A percentile compares a stretch with the other conserved stretches of the same genome.
Evolutionary conservation across 2,113 vertebrate genomes (phyloP).

Genomic region (Pholis gunnellus): DNA sequence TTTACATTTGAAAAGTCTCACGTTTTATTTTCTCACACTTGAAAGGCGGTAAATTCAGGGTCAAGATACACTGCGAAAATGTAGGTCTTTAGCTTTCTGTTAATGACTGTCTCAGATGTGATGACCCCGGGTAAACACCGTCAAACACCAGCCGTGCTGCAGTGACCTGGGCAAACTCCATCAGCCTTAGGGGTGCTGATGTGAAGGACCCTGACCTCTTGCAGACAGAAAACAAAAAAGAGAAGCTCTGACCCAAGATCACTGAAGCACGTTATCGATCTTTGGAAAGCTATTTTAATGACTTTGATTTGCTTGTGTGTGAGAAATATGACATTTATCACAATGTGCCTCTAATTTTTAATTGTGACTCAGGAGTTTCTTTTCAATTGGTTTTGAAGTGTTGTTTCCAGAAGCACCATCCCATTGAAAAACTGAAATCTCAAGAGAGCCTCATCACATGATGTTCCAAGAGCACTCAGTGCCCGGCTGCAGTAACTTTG

Average conservation of each 20-base stretch:
- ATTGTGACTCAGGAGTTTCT: neutral
- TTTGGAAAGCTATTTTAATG: neutral
- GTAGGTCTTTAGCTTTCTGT: no score
- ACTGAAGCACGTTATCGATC: neutral
- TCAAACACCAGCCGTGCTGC: neutral
- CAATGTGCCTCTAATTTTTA: neutral
- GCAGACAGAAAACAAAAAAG: neutral
- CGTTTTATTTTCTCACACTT: neutral
- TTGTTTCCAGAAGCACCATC: conserved; percentile 23
- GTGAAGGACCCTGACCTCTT: conserved; percentile 1
- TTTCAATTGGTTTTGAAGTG: conserved; percentile 33
- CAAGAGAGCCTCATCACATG: conserved; percentile 70
- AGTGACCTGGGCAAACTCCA: conserved; percentile 8
- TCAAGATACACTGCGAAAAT: neutral
- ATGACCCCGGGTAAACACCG: neutral
- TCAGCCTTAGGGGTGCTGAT: neutral
- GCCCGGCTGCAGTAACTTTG: conserved; percentile 60
- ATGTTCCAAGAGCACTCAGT: conserved; percentile 47
- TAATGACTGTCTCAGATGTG: neutral
- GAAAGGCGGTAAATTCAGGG: neutral
- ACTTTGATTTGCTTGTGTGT: neutral
- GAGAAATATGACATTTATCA: neutral
- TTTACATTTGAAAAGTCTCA: neutral
- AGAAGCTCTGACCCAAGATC: neutral
- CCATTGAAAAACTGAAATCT: conserved; percentile 38